Base-by-base conservation (phyloP, 2,113 vertebrate species). In the Leptosomus discolor region DNA sequence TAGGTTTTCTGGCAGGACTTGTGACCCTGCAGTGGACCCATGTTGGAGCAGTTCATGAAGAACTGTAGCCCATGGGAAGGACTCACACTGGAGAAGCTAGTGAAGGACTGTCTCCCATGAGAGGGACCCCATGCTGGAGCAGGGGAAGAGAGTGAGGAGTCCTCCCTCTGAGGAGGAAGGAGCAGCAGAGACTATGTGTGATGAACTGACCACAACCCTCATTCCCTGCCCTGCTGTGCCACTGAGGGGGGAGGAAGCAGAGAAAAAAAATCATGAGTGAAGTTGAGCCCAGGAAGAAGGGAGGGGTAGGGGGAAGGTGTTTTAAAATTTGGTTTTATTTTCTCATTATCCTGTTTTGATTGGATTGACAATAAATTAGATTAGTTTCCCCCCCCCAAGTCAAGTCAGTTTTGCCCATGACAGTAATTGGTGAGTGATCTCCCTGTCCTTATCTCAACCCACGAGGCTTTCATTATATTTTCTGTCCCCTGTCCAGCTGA, bases 401-500 rank as follows among this genome's bases (percentile, higher is more conserved):
- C 0, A 0, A 41, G 5, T 34, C 6, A 57, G 34, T 75, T 85
- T 88, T 80, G 4, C 56, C 27, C 15, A 2, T 43, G 19, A 53
- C 3, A 36, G 18, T 36, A 79, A 74, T 11, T 29, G 53, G 21
- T 39, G 8, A 41, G 13, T 2, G 5, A 8, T 1, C 10, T n/a
- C n/a, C n/a, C n/a, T n/a, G n/a, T n/a, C n/a, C n/a, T n/a, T n/a
- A n/a, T n/a, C n/a, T n/a, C n/a, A n/a, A n/a, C n/a, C n/a, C n/a
- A n/a, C n/a, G n/a, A n/a, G n/a, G n/a, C n/a, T 60, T 70, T 53
- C 9, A 4, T n/a, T 64, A 4, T 30, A 53, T 80, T 74, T 75
- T 22, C 11, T 74, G 8, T n/a, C 20, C 20, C 30, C 26, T 69
- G 8, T 11, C 50, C 43, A 64, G 50, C 5, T 58, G 43, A 85